Base-by-base conservation (phyloP, 2,888 invertebrate species). In the Ceriagrion tenellum region DNA sequence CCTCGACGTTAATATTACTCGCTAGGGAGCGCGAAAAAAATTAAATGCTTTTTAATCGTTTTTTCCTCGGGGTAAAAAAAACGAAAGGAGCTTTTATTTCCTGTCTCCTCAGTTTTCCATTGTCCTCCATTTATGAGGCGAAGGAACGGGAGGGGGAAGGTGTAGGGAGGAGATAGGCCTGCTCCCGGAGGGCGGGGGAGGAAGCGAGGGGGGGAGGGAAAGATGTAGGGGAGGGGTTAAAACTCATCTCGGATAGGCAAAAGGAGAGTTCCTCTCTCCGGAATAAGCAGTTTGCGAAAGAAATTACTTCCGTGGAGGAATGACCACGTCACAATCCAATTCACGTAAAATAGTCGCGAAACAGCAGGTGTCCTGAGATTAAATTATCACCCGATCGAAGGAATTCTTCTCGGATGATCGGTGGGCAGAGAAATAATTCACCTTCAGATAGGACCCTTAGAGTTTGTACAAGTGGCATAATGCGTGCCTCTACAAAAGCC, bases 51-150 rank as follows among this genome's bases (percentile, higher is more conserved):
- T 81, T 81, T 30, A 12, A 59, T 59, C 59, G 59, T 59, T 59
- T 59, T 69, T 81, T 35, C 81, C 81, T 81, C 13, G 12, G 47
- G 47, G 30, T 69, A 69, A n/a, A 81, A 81, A 81, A 81, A 81
- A 16, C 13, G 30, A 81, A 81, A 81, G 35, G 13, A 13, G 35
- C 12, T 18, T 81, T 35, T 81, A 81, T 81, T 35, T 81, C 81
- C 81, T 81, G 81, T 81, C 81, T 81, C 81, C 81, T 81, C 35
- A 81, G 81, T 35, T 81, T 81, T 35, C 81, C 81, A 81, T 81
- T 81, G 81, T 81, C 81, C 81, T 81, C 35, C 81, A 81, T 81
- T 81, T 81, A 81, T 81, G 81, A 81, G 81, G 35, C 12, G 81
- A 81, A n/a, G 81, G 35, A 81, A 18, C 69, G 26, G 26, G 69